Evolutionary conservation across 2,888 invertebrate genomes (phyloP), one percentile per base, ranked within the genome.

Genomic region (Rhamnusium bicolor): DNA sequence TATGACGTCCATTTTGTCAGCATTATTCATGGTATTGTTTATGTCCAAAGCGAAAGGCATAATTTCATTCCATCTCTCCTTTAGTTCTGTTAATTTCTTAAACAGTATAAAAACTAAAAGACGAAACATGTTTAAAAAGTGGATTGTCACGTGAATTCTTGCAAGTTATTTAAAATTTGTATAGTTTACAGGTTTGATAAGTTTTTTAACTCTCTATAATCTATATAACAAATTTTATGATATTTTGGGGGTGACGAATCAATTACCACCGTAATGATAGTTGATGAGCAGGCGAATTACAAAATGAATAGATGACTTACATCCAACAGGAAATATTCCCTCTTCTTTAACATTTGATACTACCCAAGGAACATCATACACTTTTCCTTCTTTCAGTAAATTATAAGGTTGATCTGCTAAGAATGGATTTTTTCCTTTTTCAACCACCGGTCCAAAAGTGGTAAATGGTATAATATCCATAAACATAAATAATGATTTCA

Each of bases 281-380:
- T n/a, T n/a, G n/a, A n/a, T n/a, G n/a, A n/a, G n/a, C n/a, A n/a
- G n/a, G n/a, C n/a, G n/a, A n/a, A n/a, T n/a, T n/a, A n/a, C n/a
- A 4, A 29, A 24, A 6, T 24, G 24, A 4, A 24, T 14, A 68
- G 32, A 14, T 10, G 40, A 80, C 84, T 80, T 87, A 93, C 94
- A 90, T 82, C 92, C 91, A 54, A 91, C 92, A 19, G 94, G 93
- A 81, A 92, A 93, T 14, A 93, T 88, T 71, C 94, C 94, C 85
- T 95, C 95, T 69, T 94, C 92, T n/a, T 91, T 91, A 0, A 92
- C 91, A 62, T 93, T 90, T 4, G 92, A 91, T 0, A 91, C 89
- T 63, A 95, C 89, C 90, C 94, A 93, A 0, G 95, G 95, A 5
- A 93, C 84, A 73, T 92, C 90, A n/a, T 91, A 89, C 80, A 92